phyloP scores from a whole-genome alignment of 1,140 invertebrate genomes.

The Ectropis grisescens region DNA sequence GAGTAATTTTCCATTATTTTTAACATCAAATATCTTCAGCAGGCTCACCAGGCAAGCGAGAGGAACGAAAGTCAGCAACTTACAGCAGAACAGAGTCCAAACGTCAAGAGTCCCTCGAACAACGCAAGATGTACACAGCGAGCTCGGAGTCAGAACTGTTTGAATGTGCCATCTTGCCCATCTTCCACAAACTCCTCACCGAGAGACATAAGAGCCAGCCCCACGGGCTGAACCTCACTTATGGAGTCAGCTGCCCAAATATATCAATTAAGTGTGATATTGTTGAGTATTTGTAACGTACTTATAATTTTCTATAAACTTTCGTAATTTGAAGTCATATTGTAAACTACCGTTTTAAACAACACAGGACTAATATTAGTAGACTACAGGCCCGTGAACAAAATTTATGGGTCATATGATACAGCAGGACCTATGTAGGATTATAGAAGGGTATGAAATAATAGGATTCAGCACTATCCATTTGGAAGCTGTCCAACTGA shows the following conservation, averaged over 20 bases:
- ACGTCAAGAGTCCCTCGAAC: slow-evolving; percentile 48
- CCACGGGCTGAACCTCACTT: slow-evolving; percentile 76
- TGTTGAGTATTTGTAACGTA: slow-evolving; percentile 94
- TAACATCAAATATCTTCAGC: too few species aligned
- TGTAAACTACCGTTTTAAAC: too few species aligned
- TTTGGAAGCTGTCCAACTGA: too few species aligned
- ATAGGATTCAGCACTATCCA: too few species aligned
- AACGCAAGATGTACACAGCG: slow-evolving; percentile 79
- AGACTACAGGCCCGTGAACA: too few species aligned
- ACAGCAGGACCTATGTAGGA: too few species aligned
- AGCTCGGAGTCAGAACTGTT: slow-evolving; percentile 88
- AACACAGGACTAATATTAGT: too few species aligned
- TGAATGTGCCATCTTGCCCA: slow-evolving; percentile 85
- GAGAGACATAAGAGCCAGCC: slow-evolving; percentile 80
- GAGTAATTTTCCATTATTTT: too few species aligned
- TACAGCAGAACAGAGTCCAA: slow-evolving; percentile 48
- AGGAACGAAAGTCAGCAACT: slow-evolving; percentile 51
- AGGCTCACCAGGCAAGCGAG: slow-evolving; percentile 48
- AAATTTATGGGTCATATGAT: too few species aligned
- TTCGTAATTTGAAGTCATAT: too few species aligned
- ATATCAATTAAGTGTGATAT: slow-evolving; percentile 97
- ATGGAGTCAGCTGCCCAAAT: slow-evolving; percentile 91
- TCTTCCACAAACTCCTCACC: slow-evolving; percentile 90
- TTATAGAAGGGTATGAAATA: too few species aligned
- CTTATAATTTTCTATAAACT: too few species aligned